Base-by-base conservation (phyloP, 2,888 invertebrate species). In the Cephalotes varians region DNA sequence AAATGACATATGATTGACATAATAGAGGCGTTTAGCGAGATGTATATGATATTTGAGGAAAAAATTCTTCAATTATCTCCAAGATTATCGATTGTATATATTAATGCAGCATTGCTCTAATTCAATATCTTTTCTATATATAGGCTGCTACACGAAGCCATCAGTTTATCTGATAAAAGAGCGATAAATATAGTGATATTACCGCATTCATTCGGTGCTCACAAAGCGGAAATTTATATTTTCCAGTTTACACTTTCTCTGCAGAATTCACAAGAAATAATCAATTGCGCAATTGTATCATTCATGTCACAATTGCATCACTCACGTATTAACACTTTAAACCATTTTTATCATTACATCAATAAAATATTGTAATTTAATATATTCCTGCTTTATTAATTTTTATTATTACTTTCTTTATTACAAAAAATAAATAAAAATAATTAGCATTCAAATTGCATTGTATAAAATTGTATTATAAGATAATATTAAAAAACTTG, bases 211-310 rank as follows among this genome's bases (percentile, higher is more conserved):
- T 40, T 37, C 37, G 21, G 6, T 62, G 62, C 12, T 62, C 21
- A 37, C 37, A 2, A 40, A 64, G 40, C 18, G 37, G 18, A 44
- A 64, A 64, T 64, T 40, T 64, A 64, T 64, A 64, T 40, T 15
- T 21, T 9, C 25, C 25, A 40, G 25, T 64, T 64, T 12, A 37
- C 40, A 64, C 40, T 40, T 64, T 64, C 25, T 25, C 15, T 1
- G 6, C 12, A 25, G 25, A 64, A 44, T 64, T 64, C 9, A 40
- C 25, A 40, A 18, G 9, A 25, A 64, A 40, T 40, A 40, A 15
- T 25, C 40, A 64, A 64, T 64, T 15, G 9, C 4, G 3, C 25
- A 25, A 40, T 40, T 25, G 1, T 64, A 40, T 64, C 62, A 40
- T 6, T 64, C 7, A 40, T 25, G 5, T 62, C 2, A 12, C 12